Evolutionary conservation across 2,113 vertebrate species (phyloP).

Genomic region (Cololabis saira): DNA sequence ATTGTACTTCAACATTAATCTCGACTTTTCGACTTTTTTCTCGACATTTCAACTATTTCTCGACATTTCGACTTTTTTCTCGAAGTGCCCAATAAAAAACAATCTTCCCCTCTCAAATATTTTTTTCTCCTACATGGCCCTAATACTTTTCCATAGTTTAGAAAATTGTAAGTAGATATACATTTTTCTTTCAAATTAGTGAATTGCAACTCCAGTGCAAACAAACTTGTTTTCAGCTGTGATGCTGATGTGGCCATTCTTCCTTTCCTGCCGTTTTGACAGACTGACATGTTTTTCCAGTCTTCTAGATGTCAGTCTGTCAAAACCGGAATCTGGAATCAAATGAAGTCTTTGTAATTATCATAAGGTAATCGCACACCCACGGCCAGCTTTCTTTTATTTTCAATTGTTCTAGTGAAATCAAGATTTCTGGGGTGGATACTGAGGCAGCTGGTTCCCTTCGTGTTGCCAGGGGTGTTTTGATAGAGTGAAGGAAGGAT

Average conservation of each 20-base stretch:
- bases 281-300: conserved; percentile 6
- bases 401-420: conserved; percentile 26
- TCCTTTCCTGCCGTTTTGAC: conserved; percentile 11
- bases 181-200: not conserved
- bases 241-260: not conserved
- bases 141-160: no score
- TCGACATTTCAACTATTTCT: no score
- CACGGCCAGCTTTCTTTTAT: not conserved
- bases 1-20: no score
- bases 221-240: not conserved
- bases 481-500: conserved; percentile 25
- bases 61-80: no score
- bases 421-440: conserved; percentile 22
- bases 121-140: no score
- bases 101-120: no score
- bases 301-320: conserved; percentile 2
- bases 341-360: conserved; percentile 10
- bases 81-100: no score
- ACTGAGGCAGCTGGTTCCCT: conserved; percentile 23
- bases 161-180: no score
- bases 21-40: no score
- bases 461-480: conserved; percentile 38
- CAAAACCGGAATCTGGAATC: no score
- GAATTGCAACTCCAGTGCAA: not conserved
- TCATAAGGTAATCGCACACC: conserved; percentile 9